Evolutionary conservation across 2,797 vertebrate species (phyloP).

Genomic region (Salmo trutta): DNA sequence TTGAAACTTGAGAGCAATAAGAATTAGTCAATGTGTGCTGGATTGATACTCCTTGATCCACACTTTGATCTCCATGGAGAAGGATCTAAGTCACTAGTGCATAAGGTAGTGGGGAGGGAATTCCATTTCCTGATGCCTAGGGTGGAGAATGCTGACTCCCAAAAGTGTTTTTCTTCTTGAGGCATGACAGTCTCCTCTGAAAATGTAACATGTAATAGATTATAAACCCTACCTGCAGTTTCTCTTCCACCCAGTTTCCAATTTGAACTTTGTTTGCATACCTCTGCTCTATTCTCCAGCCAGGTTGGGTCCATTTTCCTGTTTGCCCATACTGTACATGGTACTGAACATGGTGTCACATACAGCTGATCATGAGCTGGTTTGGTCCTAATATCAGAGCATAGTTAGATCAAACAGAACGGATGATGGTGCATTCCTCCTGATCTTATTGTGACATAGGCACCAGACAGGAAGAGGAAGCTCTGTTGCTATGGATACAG

Average conservation of each 20-base stretch:
- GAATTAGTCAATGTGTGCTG: too few relatives aligned
- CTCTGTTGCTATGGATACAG: slow-evolving; percentile 72
- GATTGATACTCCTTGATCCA: too few relatives aligned
- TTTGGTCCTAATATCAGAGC: slow-evolving; percentile 32
- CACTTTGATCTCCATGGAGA: too few relatives aligned
- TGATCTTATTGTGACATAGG: slow-evolving; percentile 31
- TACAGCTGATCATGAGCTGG: not conserved
- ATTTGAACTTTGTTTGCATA: slow-evolving; percentile 73
- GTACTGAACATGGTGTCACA: slow-evolving; percentile 19
- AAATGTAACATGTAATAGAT: too few relatives aligned
- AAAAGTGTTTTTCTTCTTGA: too few relatives aligned
- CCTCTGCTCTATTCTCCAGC: slow-evolving; percentile 72
- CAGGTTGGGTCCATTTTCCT: slow-evolving; percentile 58
- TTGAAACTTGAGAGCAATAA: too few relatives aligned
- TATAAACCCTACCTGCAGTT: slow-evolving; percentile 66
- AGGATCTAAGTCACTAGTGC: too few relatives aligned
- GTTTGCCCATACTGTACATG: slow-evolving; percentile 41
- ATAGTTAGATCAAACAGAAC: not conserved
- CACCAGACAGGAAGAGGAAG: slow-evolving; percentile 26
- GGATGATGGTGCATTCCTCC: slow-evolving; percentile 41
- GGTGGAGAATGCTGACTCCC: too few relatives aligned
- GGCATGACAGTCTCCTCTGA: slow-evolving; percentile 23
- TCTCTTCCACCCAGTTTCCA: slow-evolving; percentile 78
- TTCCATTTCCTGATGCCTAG: too few relatives aligned
- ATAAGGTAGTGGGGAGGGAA: too few relatives aligned